Evolutionary conservation across 2,797 vertebrate species (phyloP).

Genomic region (Pangasius sanitwongsei): DNA sequence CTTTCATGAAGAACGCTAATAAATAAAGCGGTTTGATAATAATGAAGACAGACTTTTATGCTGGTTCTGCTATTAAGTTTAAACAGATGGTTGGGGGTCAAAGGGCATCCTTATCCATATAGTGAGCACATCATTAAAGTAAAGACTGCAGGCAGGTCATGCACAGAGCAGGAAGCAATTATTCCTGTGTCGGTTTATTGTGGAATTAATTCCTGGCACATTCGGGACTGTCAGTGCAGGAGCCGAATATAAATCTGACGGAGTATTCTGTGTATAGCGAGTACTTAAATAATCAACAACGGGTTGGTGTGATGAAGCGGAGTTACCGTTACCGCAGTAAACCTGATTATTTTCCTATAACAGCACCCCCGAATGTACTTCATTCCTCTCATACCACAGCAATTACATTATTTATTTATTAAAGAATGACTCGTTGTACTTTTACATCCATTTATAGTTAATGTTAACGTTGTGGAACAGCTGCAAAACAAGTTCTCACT

Average conservation of each 20-base stretch:
- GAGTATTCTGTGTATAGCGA: neutral
- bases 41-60: neutral
- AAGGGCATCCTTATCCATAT: neutral
- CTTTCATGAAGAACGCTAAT: neutral
- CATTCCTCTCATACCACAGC: neutral
- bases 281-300: neutral
- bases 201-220: slow-evolving; percentile 16
- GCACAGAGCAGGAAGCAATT: neutral
- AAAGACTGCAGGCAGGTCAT: neutral
- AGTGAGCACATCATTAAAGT: slow-evolving; percentile 11
- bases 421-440: neutral
- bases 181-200: neutral
- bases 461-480: neutral
- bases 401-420: neutral
- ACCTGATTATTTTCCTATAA: neutral
- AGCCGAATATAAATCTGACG: slow-evolving; percentile 18
- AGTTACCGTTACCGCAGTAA: neutral
- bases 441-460: neutral
- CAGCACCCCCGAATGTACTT: neutral
- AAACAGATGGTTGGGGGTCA: neutral
- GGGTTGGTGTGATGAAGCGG: neutral
- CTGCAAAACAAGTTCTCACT: neutral
- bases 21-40: neutral
- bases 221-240: neutral
- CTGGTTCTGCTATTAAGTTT: neutral